Evolutionary conservation across 2,888 invertebrate genomes (phyloP), one percentile per base, ranked within the genome.

Genomic region (Scrobipalpa atriplicella): DNA sequence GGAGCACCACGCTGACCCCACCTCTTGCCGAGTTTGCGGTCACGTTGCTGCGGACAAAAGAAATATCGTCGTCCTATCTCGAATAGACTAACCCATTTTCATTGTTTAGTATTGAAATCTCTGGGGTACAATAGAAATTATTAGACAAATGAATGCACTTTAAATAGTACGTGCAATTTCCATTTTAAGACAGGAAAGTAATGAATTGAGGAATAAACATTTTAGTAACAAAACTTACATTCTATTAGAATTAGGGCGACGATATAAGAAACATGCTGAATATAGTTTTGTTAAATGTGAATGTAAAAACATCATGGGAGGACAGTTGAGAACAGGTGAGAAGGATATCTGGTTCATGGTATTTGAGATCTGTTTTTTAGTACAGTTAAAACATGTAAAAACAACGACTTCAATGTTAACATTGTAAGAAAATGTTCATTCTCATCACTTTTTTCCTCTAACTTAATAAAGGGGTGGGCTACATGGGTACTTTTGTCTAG

Each of bases 1-100:
- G 97, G 98, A 19, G 96, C 95, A 68, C 95, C 94, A 72, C 96
- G 94, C 79, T 94, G 97, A 72, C 98, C 98, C 96, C 98, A 98
- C 75, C 98, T 96, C 84, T 97, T 97, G 64, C 97, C 95, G 67
- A 97, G 95, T 70, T 96, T 96, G 58, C 95, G 94, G 77, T 97
- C 96, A 16, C 96, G 94, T 71, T 96, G 95, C 90, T 98, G 96
- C 98, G 96, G 66, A 71, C 73, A 65, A 64, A 47, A 52, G n/a
- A 64, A 39, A 51, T 39, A 64, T 56, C 54, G 54, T 21, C 21
- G 54, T 56, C 54, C 54, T 56, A 62, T 41, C 51, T 41, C 41
- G 9, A 62, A 43, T 21, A 62, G 51, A 56, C 54, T 21, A 13
- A 21, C 21, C 13, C 11, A 21, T 56, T 56, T 29, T 2, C 21